phyloP scores from a whole-genome alignment of 2,888 invertebrate genomes.

The Punctoribates punctum region DNA sequence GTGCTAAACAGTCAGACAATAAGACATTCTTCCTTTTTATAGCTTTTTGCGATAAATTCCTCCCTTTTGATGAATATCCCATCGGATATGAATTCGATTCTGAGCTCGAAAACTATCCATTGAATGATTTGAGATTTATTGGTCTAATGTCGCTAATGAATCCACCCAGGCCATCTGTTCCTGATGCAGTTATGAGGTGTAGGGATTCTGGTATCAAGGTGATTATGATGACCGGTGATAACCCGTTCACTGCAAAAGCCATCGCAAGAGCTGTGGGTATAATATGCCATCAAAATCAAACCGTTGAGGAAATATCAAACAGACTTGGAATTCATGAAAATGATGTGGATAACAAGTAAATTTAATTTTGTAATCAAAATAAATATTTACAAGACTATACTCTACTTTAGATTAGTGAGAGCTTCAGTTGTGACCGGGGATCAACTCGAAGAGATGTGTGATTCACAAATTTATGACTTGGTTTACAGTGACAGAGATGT shows the following conservation, averaged over 20 bases:
- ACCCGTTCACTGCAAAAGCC: constrained; percentile 50
- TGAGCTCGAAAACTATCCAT: constrained; percentile 52
- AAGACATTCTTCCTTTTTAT: constrained; percentile 34
- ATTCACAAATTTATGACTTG: not conserved
- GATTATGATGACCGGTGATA: constrained; percentile 55
- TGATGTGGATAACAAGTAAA: constrained; percentile 14
- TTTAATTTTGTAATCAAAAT: not conserved
- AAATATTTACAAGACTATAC: not conserved
- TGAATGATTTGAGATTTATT: constrained; percentile 51
- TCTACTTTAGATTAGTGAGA: not conserved
- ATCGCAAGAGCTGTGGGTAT: constrained; percentile 56
- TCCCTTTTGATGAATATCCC: constrained; percentile 44
- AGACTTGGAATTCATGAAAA: not conserved
- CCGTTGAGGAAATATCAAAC: constrained; percentile 29
- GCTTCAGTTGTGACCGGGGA: constrained; percentile 20
- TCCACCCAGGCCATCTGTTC: constrained; percentile 53
- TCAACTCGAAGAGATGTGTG: not conserved
- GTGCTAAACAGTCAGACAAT: not conserved
- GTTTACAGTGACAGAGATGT: constrained; percentile 2
- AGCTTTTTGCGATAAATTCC: constrained; percentile 41
- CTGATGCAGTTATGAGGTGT: constrained; percentile 53
- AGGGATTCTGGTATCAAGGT: constrained; percentile 54
- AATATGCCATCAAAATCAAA: constrained; percentile 52
- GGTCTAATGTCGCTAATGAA: constrained; percentile 54
- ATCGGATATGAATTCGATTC: constrained; percentile 46